Evolutionary conservation across 2,888 invertebrate species (phyloP), one percentile per base, ranked within the genome.

Genomic region (Dilophus febrilis): DNA sequence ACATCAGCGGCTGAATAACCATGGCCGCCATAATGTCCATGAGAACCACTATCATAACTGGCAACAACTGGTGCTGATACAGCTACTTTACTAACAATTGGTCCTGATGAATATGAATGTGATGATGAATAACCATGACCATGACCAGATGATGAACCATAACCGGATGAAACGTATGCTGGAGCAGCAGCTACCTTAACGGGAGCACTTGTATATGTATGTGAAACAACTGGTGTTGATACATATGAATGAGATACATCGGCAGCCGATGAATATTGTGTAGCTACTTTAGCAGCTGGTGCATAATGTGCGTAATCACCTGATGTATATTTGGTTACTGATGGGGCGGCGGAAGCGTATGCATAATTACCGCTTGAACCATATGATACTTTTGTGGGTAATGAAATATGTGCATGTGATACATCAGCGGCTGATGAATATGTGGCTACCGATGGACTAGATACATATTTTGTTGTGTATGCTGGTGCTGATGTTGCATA

Each of bases 291-390:
- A n/a, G 48, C 38, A 8, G 49, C 45, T 17, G 50, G 51, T 5
- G 47, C 45, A 4, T 45, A 40, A 1, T 49, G 39, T n/a, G 12
- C n/a, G 13, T 35, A 11, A 14, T 34, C 16, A 14, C 31, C n/a
- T 31, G 35, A 10, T 16, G 14, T 16, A 19, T 35, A 35, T 35
- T 35, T 35, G 3, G 35, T 35, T 16, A 35, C 27, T 35, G 35
- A 5, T 8, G 27, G 27, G 7, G 27, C 10, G 27, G 47, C 44
- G n/a, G 38, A 33, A 32, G 36, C 14, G 17, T 16, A 35, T 19
- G 12, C 38, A 45, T 60, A 63, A 1, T 64, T 59, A 42, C 64
- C 66, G 1, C 67, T 66, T 1, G 55, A 53, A 17, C 51, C 48
- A 30, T 50, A 54, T 3, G 49, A 46, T 43, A 42, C 41, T 22